Evolutionary conservation across 1,140 invertebrate species (phyloP).

Genomic region (Agrilus planipennis): DNA sequence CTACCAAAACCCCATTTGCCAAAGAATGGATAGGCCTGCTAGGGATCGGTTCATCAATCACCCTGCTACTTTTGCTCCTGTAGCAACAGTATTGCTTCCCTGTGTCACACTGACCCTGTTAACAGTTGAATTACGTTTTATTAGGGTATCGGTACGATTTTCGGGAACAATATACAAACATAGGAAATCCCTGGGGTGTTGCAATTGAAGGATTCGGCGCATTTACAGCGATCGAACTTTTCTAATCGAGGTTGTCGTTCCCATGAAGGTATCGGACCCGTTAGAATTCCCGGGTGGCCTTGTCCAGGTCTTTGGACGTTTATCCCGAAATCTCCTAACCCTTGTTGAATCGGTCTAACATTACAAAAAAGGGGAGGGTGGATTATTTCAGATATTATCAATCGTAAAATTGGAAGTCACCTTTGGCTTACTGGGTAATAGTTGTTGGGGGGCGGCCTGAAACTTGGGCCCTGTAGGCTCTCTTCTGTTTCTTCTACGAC

Average conservation of each 20-base stretch:
- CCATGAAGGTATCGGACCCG: conserved; percentile 36
- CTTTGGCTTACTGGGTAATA: no score
- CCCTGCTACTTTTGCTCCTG: conserved; percentile 25
- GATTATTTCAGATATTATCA: no score
- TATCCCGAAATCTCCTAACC: no score
- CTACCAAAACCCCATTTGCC: conserved; percentile 39
- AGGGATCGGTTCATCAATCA: conserved; percentile 25
- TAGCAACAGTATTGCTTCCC: conserved; percentile 44
- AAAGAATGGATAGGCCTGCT: conserved; percentile 24
- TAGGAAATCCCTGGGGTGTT: conserved; percentile 40
- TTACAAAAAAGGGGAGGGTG: neutral
- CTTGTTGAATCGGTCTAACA: neutral
- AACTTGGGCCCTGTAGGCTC: no score
- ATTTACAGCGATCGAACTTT: conserved; percentile 41
- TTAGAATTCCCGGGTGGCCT: conserved; percentile 23
- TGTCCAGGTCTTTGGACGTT: conserved; percentile 17
- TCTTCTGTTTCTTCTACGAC: no score
- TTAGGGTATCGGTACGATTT: conserved; percentile 6
- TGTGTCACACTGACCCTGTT: conserved; percentile 40
- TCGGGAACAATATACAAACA: conserved; percentile 30
- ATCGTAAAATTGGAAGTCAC: no score
- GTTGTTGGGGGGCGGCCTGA: no score
- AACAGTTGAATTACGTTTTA: conserved; percentile 4
- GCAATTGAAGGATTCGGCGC: conserved; percentile 44
- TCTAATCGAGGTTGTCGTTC: conserved; percentile 31